A percentile compares a stretch with the other conserved stretches of the same genome.
phyloP scores from a whole-genome alignment of 2,113 vertebrate genomes.

The Zosterops pallidus region DNA sequence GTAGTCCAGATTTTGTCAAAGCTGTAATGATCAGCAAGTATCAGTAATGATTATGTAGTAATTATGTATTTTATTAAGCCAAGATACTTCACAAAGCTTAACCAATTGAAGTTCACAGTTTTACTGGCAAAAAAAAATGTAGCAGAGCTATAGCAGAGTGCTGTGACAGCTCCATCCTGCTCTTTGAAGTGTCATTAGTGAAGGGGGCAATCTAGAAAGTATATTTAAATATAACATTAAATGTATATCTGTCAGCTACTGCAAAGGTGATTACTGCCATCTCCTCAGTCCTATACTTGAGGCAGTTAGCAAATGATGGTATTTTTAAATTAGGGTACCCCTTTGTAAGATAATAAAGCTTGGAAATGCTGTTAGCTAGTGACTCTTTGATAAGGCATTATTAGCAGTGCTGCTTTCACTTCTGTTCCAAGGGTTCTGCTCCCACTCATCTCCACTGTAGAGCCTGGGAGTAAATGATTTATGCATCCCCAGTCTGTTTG shows the following conservation, averaged over 20 bases:
- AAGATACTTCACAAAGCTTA: background rate
- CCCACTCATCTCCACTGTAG: background rate
- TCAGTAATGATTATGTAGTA: background rate
- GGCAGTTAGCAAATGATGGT: background rate
- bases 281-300: background rate
- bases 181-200: background rate
- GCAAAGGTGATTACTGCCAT: background rate
- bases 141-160: background rate
- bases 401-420: background rate
- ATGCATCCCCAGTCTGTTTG: background rate
- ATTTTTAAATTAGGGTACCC: background rate
- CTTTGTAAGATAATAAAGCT: background rate
- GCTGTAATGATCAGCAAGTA: background rate
- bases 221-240: background rate
- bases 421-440: background rate
- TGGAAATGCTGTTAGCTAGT: background rate
- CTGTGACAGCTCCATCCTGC: background rate
- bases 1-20: background rate
- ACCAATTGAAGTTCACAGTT: background rate
- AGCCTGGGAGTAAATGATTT: background rate
- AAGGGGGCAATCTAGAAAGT: background rate
- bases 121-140: background rate
- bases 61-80: background rate
- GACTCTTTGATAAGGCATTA: background rate
- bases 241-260: background rate